These are phyloP conservation scores for Leptinotarsa lineolata DNA, from an alignment of 1,140 invertebrate species.

Conservation along the genomic window DNA sequence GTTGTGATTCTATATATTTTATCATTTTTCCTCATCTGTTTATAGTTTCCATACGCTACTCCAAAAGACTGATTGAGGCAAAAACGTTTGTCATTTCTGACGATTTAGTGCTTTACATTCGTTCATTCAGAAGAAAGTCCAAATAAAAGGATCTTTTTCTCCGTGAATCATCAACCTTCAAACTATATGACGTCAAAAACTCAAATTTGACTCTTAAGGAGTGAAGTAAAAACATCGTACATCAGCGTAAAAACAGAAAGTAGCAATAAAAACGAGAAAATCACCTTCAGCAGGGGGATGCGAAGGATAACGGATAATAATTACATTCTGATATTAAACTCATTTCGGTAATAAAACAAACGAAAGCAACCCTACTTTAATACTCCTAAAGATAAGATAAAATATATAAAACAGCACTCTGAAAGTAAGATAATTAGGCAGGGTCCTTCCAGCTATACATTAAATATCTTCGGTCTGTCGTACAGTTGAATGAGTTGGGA, in stretches of 20 bases:
- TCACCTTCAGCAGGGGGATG: slow-evolving; percentile 21
- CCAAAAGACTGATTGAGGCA: too few relatives aligned
- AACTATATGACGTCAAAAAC: too few relatives aligned
- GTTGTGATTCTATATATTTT: too few relatives aligned
- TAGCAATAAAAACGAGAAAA: slow-evolving; percentile 29
- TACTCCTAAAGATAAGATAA: slow-evolving; percentile 35
- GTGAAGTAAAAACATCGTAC: slow-evolving; percentile 12
- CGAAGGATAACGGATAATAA: slow-evolving; percentile 37
- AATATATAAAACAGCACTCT: slow-evolving; percentile 31
- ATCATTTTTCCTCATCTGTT: too few relatives aligned
- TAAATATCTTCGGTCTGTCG: slow-evolving; percentile 19
- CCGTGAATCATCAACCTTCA: too few relatives aligned
- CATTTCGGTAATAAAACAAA: slow-evolving; percentile 39
- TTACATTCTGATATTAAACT: slow-evolving; percentile 38
- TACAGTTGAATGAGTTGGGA: neutral
- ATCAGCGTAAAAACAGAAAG: slow-evolving; percentile 21
- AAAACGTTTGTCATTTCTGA: too few relatives aligned
- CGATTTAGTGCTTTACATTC: too few relatives aligned
- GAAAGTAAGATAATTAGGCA: slow-evolving; percentile 36
- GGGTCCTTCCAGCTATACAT: slow-evolving; percentile 28
- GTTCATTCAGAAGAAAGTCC: too few relatives aligned
- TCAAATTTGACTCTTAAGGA: neutral
- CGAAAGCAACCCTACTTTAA: slow-evolving; percentile 30
- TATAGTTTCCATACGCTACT: too few relatives aligned
- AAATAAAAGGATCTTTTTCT: too few relatives aligned